Evolutionary conservation across 2,888 invertebrate species (phyloP), one percentile per base, ranked within the genome.

Genomic region (Tineola bisselliella): DNA sequence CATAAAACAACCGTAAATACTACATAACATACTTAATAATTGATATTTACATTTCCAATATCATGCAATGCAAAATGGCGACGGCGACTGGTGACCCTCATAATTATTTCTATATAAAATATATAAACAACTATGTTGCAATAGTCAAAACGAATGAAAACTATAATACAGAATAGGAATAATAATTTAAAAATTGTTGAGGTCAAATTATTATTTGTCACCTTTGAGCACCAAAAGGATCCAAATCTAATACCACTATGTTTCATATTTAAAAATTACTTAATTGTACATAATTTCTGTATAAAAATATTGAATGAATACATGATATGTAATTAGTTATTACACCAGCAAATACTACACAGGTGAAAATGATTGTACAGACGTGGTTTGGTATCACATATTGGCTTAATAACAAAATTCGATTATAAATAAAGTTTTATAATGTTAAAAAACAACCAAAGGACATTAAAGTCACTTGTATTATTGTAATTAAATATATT

Each of bases 1-100:
- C 87, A 87, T 84, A 84, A 80, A 82, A 84, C 81, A 73, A 17
- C 81, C 77, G 79, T 84, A 84, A 84, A 84, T 79, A 87, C 86
- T 84, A 87, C 77, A 84, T 84, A 86, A 86, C 87, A 81, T 84
- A 80, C 77, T 79, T 84, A 83, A 70, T 83, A 74, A 61, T 63
- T 74, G 75, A 77, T 79, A 77, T 76, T 81, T 70, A 81, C 76
- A 25, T 25, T 4, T 25, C 25, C 2, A 25, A 4, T 25, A 25
- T 6, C n/a, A n/a, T n/a, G n/a, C n/a, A 5, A 38, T 38, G 38
- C n/a, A 38, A 54, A 17, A 54, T 54, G 54, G 25, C 54, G 25
- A 38, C 38, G 54, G 25, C 54, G 25, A 38, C 38, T 10, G 38
- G 3, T n/a, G 38, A 38, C 38, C 38, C 10, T 10, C 38, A 38